These are phyloP conservation scores for Scaeva pyrastri DNA, from an alignment of 2,888 invertebrate species.

Conservation along the genomic window DNA sequence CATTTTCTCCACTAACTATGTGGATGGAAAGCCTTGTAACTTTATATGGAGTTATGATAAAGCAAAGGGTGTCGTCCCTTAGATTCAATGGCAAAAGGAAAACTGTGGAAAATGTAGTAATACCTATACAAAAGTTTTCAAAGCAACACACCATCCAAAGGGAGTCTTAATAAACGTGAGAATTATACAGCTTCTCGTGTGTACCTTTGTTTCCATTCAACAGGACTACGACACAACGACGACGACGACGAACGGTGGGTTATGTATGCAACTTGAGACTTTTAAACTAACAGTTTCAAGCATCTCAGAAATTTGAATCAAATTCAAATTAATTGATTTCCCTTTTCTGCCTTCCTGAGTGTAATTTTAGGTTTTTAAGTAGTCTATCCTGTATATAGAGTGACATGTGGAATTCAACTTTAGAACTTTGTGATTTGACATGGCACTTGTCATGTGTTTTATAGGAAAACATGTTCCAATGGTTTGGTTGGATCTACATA, in stretches of 20 bases:
- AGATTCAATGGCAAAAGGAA: background rate
- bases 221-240: background rate
- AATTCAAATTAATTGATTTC: slow-evolving; percentile 14
- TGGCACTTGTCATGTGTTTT: no score
- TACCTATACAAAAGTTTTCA: background rate
- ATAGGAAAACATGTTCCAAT: no score
- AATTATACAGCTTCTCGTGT: background rate
- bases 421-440: no score
- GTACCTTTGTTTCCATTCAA: background rate
- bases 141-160: background rate
- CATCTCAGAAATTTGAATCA: background rate
- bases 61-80: background rate
- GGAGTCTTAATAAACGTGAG: slow-evolving; percentile 27
- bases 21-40: background rate
- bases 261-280: background rate
- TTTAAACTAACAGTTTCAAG: slow-evolving; percentile 2
- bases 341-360: background rate
- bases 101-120: slow-evolving; percentile 2
- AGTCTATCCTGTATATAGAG: background rate
- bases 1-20: slow-evolving; percentile 17
- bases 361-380: background rate
- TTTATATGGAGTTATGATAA: slow-evolving; percentile 15
- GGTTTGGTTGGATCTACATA: no score
- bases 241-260: no score
- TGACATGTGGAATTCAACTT: no score